Conservation (phyloP, 2,888 invertebrate genomes). For the Hirtodrosophila confusa region DNA sequence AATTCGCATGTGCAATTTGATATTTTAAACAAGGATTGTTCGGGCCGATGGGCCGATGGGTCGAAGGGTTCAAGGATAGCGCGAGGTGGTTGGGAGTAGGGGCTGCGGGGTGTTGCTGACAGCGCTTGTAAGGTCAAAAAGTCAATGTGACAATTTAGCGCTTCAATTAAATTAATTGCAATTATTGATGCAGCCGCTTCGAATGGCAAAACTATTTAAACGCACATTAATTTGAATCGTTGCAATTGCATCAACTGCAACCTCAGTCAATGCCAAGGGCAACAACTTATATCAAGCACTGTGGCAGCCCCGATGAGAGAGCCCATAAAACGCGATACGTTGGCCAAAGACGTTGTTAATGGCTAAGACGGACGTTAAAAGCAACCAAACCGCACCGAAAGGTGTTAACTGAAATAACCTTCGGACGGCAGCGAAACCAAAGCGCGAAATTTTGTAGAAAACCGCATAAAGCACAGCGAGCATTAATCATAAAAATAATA, state of each 20-base stretch:
- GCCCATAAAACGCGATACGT: conserved; percentile 16
- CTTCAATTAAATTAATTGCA: neutral
- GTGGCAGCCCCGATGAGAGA: conserved; percentile 24
- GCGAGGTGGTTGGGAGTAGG: too few species aligned
- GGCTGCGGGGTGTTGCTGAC: too few species aligned
- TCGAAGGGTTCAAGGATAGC: too few species aligned
- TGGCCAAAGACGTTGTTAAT: conserved; percentile 1
- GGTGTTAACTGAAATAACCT: conserved; percentile 52
- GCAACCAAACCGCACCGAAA: conserved; percentile 25
- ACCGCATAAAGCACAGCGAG: too few species aligned
- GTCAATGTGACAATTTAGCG: too few species aligned
- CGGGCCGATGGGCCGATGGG: conserved; percentile 3
- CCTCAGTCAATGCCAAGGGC: conserved; percentile 51
- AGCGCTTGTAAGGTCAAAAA: too few species aligned
- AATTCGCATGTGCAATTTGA: conserved; percentile 5
- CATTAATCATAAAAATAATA: too few species aligned
- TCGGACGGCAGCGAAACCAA: conserved; percentile 17
- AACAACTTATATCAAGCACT: conserved; percentile 39
- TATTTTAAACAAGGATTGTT: conserved; percentile 4
- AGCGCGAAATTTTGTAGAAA: neutral
- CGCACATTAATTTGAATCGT: conserved; percentile 45
- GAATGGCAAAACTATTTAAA: conserved; percentile 31
- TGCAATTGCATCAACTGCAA: conserved; percentile 22
- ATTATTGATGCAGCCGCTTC: conserved; percentile 11
- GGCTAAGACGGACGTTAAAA: conserved; percentile 19